A percentile compares a stretch with the other conserved stretches of the same genome.
Conservation (phyloP, 2,888 invertebrate species). For the Andrena chrysosceles region DNA sequence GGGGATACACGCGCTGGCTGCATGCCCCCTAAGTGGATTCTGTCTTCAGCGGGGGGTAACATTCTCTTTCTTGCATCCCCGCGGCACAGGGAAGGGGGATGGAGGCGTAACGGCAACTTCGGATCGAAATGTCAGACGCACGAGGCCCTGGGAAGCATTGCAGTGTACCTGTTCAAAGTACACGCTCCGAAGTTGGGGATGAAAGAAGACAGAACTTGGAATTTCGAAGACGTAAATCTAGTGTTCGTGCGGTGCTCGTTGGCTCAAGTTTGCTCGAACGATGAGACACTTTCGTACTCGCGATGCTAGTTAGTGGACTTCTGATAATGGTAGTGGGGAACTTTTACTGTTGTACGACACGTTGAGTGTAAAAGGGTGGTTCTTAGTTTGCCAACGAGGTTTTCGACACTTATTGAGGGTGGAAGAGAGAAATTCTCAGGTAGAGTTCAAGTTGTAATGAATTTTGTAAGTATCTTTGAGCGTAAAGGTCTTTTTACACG, state of each 20-base stretch:
- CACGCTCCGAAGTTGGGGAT: background rate
- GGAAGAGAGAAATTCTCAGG: too few species aligned
- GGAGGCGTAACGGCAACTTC: conserved; percentile 30
- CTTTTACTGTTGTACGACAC: background rate
- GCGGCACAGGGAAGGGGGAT: background rate
- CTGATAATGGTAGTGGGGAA: background rate
- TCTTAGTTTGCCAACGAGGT: too few species aligned
- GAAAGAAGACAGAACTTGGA: background rate
- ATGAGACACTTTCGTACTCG: background rate
- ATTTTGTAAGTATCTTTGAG: too few species aligned
- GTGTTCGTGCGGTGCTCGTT: background rate
- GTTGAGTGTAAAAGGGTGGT: too few species aligned
- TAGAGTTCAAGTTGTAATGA: too few species aligned
- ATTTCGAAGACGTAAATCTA: background rate
- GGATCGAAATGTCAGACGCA: conserved; percentile 58
- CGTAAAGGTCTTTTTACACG: too few species aligned
- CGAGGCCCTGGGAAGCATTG: conserved; percentile 2
- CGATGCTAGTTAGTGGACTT: background rate
- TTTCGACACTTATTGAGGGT: too few species aligned
- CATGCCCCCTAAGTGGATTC: conserved; percentile 77
- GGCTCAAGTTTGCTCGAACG: background rate
- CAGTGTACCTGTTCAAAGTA: conserved; percentile 28
- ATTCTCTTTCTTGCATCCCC: conserved; percentile 6
- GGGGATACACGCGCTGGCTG: conserved; percentile 69
- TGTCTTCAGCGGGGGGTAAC: conserved; percentile 62